Conservation (phyloP, 2,113 vertebrate species). For the Tenrec ecaudatus region DNA sequence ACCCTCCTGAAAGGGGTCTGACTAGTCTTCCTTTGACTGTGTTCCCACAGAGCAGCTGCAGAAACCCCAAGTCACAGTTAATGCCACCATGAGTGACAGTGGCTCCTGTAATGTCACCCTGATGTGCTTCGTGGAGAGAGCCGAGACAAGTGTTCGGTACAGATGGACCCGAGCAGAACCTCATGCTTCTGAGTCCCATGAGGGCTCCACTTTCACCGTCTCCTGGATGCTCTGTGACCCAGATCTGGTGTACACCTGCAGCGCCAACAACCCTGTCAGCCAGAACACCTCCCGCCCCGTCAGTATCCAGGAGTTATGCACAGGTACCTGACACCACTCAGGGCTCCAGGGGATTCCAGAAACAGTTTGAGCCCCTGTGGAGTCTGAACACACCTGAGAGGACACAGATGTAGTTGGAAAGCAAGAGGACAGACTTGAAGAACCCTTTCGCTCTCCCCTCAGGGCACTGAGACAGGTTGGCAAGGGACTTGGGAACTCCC, state of each 20-base stretch:
- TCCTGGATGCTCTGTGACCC: not conserved
- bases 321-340: slow-evolving; percentile 1
- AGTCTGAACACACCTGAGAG: not conserved
- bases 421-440: not conserved
- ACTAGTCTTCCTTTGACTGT: not conserved
- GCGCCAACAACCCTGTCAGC: slow-evolving; percentile 23
- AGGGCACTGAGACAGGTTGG: not conserved
- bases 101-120: slow-evolving; percentile 11
- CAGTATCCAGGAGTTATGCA: not conserved
- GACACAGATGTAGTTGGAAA: not conserved
- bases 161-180: not conserved
- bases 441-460: not conserved
- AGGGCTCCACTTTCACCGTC: not conserved
- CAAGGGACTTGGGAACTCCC: not conserved
- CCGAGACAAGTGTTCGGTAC: not conserved
- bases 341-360: not conserved
- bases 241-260: slow-evolving; percentile 19
- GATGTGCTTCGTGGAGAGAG: not conserved
- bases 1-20: not conserved
- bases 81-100: not conserved
- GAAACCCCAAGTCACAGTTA: not conserved
- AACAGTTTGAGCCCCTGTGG: not conserved
- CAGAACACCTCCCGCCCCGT: not conserved
- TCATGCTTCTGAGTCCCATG: not conserved
- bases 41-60: slow-evolving; percentile 39